Percentiles rank a stretch among this genome's conserved stretches.
Conservation (phyloP, 2,888 invertebrate genomes). For the Acanthosepion esculentum region DNA sequence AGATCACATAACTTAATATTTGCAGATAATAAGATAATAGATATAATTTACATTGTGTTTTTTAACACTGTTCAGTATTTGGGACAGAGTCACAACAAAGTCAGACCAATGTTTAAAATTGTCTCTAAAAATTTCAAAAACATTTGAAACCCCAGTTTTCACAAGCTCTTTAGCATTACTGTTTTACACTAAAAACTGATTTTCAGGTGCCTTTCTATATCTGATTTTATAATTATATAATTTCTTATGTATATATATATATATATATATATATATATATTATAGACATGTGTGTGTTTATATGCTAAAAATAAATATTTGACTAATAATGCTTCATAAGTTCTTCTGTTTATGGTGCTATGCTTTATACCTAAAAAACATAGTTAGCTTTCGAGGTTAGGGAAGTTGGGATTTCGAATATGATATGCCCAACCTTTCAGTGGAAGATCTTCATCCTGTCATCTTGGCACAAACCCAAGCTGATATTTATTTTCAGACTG, state of each 20-base stretch:
- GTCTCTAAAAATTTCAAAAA: too few species aligned
- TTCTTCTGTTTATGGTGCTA: neutral
- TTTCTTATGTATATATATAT: neutral
- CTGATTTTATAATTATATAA: too few species aligned
- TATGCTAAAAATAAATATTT: neutral
- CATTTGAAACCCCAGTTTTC: too few species aligned
- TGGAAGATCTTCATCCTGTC: constrained; percentile 33
- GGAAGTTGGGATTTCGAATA: neutral
- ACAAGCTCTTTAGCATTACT: too few species aligned
- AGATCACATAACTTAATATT: neutral
- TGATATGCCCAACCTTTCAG: neutral
- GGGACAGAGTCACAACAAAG: too few species aligned
- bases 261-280: neutral
- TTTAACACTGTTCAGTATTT: too few species aligned
- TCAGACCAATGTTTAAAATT: too few species aligned
- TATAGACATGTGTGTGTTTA: neutral
- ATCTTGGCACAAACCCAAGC: neutral
- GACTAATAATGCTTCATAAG: neutral
- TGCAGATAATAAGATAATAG: too few species aligned
- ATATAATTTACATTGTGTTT: too few species aligned
- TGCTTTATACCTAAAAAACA: neutral
- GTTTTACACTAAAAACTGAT: too few species aligned
- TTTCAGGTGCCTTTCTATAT: too few species aligned
- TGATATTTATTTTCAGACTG: neutral
- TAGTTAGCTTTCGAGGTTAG: neutral